phyloP scores from a whole-genome alignment of 2,797 vertebrate species.

The Sebastes cheni region DNA sequence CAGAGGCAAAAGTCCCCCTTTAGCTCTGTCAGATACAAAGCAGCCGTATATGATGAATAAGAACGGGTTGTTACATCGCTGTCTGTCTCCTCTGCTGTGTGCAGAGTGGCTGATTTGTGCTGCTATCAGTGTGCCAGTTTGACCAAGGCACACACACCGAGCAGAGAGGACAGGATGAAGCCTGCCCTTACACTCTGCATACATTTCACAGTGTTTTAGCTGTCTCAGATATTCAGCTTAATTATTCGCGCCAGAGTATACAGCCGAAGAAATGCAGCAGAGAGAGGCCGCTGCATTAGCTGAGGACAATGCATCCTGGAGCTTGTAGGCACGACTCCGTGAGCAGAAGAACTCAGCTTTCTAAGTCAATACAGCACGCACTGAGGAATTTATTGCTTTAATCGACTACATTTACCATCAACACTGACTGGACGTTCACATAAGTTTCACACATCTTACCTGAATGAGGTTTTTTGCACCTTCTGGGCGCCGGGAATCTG shows the following conservation, averaged over 20 bases:
- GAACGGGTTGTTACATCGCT: too few relatives aligned
- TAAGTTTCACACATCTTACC: slow-evolving; percentile 78
- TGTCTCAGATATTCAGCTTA: neutral
- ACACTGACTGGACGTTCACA: neutral
- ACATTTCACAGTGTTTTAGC: too few relatives aligned
- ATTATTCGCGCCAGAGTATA: neutral
- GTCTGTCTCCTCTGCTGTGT: too few relatives aligned
- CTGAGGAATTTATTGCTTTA: neutral
- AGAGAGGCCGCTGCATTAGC: neutral
- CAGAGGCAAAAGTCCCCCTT: too few relatives aligned
- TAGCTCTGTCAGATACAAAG: too few relatives aligned
- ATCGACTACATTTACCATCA: neutral
- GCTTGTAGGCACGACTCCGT: neutral
- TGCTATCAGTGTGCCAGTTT: too few relatives aligned
- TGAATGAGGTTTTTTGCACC: slow-evolving; percentile 90
- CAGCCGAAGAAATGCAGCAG: neutral
- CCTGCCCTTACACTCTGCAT: too few relatives aligned
- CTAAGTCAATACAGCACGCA: neutral
- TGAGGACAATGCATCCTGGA: neutral
- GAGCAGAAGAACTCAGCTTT: neutral
- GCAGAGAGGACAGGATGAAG: too few relatives aligned
- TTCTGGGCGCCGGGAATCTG: slow-evolving; percentile 87
- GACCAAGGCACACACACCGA: too few relatives aligned
- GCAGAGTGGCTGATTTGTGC: too few relatives aligned
- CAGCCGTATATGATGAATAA: too few relatives aligned